phyloP scores from a whole-genome alignment of 2,113 vertebrate genomes.

The Phrynosoma platyrhinos region DNA sequence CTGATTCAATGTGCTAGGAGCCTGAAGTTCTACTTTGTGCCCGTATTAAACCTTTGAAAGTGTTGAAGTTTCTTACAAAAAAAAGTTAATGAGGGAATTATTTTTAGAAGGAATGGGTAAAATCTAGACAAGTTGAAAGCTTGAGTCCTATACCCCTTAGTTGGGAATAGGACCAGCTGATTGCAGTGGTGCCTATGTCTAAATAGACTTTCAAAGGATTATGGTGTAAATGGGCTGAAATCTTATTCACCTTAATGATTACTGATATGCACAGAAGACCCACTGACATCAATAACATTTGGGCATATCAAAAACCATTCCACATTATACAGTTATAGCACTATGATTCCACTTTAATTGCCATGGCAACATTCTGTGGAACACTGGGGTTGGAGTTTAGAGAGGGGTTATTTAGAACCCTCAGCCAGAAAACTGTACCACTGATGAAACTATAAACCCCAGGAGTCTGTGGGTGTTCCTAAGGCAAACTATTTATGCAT shows the following conservation, averaged over 20 bases:
- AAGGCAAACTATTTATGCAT: no score
- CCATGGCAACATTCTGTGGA: no score
- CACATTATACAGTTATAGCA: no score
- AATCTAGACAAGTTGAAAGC: not conserved
- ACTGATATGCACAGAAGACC: not conserved
- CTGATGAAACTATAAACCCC: no score
- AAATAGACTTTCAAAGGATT: not conserved
- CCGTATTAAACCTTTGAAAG: constrained; percentile 13
- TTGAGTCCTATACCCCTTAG: not conserved
- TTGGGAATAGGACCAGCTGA: not conserved
- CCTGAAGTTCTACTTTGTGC: constrained; percentile 44
- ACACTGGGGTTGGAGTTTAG: no score
- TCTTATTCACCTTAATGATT: not conserved
- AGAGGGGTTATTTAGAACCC: no score
- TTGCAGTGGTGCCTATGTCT: not conserved
- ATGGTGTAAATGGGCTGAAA: not conserved
- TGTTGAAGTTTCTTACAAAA: not conserved
- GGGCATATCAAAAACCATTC: not conserved
- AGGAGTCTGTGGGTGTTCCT: no score
- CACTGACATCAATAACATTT: not conserved
- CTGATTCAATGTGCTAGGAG: constrained; percentile 39
- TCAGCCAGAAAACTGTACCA: no score
- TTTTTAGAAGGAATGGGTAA: not conserved
- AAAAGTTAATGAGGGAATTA: not conserved
- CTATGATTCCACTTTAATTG: no score